Evolutionary conservation across 37 sponge, comb jelly and placozoan genomes (phyloP), one percentile per base, ranked within the genome.

Genomic region (Diacarnus erythraeanus): DNA sequence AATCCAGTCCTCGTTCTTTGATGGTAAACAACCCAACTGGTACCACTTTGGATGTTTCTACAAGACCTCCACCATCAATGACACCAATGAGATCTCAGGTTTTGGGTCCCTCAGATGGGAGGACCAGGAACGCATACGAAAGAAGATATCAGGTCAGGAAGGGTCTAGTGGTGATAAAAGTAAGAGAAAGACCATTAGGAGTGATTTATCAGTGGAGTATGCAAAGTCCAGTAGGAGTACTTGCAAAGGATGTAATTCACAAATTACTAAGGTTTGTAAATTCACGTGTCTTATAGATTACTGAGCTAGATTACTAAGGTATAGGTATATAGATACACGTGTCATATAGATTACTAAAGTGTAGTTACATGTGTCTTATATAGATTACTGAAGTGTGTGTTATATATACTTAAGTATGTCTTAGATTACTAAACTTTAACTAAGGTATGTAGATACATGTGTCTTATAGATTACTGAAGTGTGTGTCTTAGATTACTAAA

Each of bases 21-120:
- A 98, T 76, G 99, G 97, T 6, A 98, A 98, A 87, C 79, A 89
- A 39, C 94, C 94, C 15, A 83, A 91, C 42, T 98, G 99, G 99
- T 89, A 90, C 42, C 99, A 98, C 60, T 92, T 80, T 63, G 71
- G 72, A 22, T 98, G 99, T 67, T 98, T 98, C 83, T 98, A 96
- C 86, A 93, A 91, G 86, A 87, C 80, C 23, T 56, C 41, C 27
- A n/a, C 42, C 15, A 39, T 79, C 15, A 39, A 38, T 33, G 69
- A 86, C 22, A 79, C 84, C 34, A 85, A 71, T 0, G 91, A 96
- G 23, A 81, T 98, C 34, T 85, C 80, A 36, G 97, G 97, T 0
- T 92, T 93, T 74, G 91, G 87, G 26, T 54, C 75, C 2, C 83
- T 98, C 51, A 71, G 97, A 2, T 96, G 92, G 93, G 91, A 96